Base-by-base conservation (phyloP, 2,113 vertebrate genomes). In the Odontesthes bonariensis region DNA sequence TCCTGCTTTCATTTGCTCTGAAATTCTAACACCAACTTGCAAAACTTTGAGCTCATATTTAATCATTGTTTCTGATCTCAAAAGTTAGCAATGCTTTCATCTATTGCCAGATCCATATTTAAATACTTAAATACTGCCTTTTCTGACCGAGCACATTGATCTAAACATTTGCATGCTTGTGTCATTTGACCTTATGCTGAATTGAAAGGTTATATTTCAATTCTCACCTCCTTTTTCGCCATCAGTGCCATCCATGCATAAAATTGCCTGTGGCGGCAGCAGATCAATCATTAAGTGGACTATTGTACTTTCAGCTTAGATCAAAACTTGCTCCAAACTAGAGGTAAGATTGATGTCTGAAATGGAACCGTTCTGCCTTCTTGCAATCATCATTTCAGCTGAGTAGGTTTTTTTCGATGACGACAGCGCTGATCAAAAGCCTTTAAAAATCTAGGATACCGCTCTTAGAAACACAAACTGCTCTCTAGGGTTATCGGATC, bases 201-300 rank as follows among this genome's bases (percentile, higher is more conserved):
- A 11, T 17, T 5, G 46, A 20, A 14, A n/a, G n/a, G 31, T 35
- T 22, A 16, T 33, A 20, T 57, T 69, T 69, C 23, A 57, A 46
- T 46, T 44, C 10, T 49, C 40, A 58, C 42, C 19, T 27, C 52
- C 16, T 32, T 47, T 57, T 32, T 56, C 46, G 7, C 8, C 3
- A 38, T 16, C 32, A 23, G 32, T 8, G 20, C 14, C n/a, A 38
- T n/a, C 49, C 63, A 66, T 40, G 49, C 63, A 49, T 53, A 53
- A 66, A 66, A 66, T 66, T 22, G 20, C 49, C 35, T 66, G 31
- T 33, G n/a, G 32, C 32, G 38, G 63, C 22, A 23, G 49, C 63
- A 53, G 49, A 19, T 51, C 47, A 40, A n/a, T 16, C 27, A 31
- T 44, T 32, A 57, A 56, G 13, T 19, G 19, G 52, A 69, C n/a